Percentiles rank a stretch among this genome's conserved stretches.
Evolutionary conservation across 2,797 vertebrate species (phyloP).

Genomic region (Microctenopoma steveboyesi): DNA sequence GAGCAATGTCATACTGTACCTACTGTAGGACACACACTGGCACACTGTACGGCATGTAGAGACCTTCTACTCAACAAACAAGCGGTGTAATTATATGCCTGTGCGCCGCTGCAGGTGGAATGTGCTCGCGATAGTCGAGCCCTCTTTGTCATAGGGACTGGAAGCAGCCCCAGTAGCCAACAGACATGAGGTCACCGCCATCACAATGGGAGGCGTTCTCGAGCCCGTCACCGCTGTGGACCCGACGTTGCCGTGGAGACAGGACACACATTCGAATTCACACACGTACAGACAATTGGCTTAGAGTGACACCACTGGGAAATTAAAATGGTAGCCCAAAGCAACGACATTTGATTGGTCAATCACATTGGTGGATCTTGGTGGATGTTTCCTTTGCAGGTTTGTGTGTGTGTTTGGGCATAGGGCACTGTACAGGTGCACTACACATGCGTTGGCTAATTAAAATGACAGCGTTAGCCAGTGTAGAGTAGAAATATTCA

Average conservation of each 20-base stretch:
- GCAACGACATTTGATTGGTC: slow-evolving; percentile 69
- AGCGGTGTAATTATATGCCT: slow-evolving; percentile 64
- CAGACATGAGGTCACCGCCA: slow-evolving; percentile 78
- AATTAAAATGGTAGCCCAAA: slow-evolving; percentile 73
- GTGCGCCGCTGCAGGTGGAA: slow-evolving; percentile 71
- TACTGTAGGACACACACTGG: slow-evolving; percentile 38
- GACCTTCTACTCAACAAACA: slow-evolving; percentile 73
- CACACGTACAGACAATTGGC: slow-evolving; percentile 48
- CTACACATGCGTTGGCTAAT: slow-evolving; percentile 64
- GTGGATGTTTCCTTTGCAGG: slow-evolving; percentile 56
- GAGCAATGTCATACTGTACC: slow-evolving; percentile 48
- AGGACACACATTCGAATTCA: slow-evolving; percentile 54
- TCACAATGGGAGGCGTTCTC: slow-evolving; percentile 76
- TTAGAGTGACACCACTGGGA: slow-evolving; percentile 72
- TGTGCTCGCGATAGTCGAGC: slow-evolving; percentile 65
- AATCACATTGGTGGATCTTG: slow-evolving; percentile 51
- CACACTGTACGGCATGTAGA: slow-evolving; percentile 53
- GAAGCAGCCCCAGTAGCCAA: slow-evolving; percentile 61
- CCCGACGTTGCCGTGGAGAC: slow-evolving; percentile 78
- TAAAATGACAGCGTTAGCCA: slow-evolving; percentile 71
- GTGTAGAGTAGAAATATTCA: slow-evolving; percentile 72
- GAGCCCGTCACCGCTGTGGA: slow-evolving; percentile 46
- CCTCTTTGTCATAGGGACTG: slow-evolving; percentile 72
- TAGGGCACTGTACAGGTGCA: slow-evolving; percentile 61
- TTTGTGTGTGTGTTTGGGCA: slow-evolving; percentile 35